These are phyloP conservation scores for Uloborus plumipes DNA, from an alignment of 2,888 invertebrate genomes.

Conservation along the genomic window DNA sequence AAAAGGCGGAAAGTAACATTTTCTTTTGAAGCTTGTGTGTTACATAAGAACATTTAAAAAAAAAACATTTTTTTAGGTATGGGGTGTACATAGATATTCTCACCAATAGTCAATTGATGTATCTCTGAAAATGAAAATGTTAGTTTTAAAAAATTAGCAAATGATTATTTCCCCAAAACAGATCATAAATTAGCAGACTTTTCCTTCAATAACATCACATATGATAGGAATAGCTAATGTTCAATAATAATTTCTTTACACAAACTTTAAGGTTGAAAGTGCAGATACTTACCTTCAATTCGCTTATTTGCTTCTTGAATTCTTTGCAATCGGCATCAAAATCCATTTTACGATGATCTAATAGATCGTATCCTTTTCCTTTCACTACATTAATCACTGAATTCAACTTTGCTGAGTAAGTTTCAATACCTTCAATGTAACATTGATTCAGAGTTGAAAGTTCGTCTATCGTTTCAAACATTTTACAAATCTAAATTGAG, in stretches of 20 bases:
- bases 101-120: no score
- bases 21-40: no score
- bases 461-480: constrained; percentile 80
- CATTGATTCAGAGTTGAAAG: constrained; percentile 83
- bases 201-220: background rate
- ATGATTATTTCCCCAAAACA: background rate
- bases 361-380: constrained; percentile 81
- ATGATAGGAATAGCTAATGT: background rate
- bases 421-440: constrained; percentile 85
- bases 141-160: background rate
- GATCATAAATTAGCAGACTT: no score
- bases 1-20: no score
- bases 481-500: constrained; percentile 78
- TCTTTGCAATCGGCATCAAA: constrained; percentile 84
- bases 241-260: background rate
- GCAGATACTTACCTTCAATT: constrained; percentile 76
- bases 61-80: no score
- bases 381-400: constrained; percentile 79
- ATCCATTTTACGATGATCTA: constrained; percentile 82
- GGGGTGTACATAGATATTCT: no score
- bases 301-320: constrained; percentile 79
- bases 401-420: constrained; percentile 79
- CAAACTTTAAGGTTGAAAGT: no score
- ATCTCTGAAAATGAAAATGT: no score
- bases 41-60: no score